These are phyloP conservation scores for Squalus acanthias DNA, from an alignment of 2,797 vertebrate genomes.

Conservation along the genomic window DNA sequence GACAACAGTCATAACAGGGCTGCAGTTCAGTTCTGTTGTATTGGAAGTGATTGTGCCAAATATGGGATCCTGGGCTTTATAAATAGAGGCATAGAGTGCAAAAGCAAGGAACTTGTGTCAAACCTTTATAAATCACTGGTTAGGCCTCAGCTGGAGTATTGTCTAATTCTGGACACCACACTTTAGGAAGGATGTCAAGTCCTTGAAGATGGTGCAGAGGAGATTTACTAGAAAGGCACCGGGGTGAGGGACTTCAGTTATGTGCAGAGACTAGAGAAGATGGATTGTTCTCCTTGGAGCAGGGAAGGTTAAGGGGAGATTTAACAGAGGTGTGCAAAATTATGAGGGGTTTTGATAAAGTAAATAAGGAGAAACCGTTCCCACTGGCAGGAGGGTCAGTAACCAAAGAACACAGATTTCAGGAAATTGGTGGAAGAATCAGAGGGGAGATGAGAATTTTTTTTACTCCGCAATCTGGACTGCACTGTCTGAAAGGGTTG, in stretches of 20 bases:
- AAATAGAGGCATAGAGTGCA: not conserved
- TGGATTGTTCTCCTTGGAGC: not conserved
- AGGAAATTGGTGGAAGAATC: not conserved
- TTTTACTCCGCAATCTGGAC: too few species aligned
- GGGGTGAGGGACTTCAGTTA: not conserved
- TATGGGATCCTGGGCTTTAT: not conserved
- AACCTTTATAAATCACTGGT: not conserved
- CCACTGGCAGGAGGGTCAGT: not conserved
- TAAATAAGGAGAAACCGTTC: not conserved
- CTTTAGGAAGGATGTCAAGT: not conserved
- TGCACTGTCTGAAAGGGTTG: too few species aligned
- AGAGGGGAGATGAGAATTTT: not conserved
- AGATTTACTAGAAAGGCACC: not conserved
- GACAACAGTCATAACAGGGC: not conserved
- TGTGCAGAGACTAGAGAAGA: not conserved
- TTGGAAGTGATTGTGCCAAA: not conserved
- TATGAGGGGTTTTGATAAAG: not conserved
- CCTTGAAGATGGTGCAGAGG: not conserved
- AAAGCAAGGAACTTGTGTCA: not conserved
- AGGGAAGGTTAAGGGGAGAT: conserved; percentile 2
- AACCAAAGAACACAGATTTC: not conserved
- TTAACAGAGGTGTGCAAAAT: not conserved
- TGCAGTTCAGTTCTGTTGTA: not conserved
- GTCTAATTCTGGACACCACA: not conserved
- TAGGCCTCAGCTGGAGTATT: not conserved